A percentile compares a stretch with the other conserved stretches of the same genome.
These are phyloP conservation scores for Ciona savignyi DNA, from an alignment of 23 tunicate genomes.

Conservation along the genomic window DNA sequence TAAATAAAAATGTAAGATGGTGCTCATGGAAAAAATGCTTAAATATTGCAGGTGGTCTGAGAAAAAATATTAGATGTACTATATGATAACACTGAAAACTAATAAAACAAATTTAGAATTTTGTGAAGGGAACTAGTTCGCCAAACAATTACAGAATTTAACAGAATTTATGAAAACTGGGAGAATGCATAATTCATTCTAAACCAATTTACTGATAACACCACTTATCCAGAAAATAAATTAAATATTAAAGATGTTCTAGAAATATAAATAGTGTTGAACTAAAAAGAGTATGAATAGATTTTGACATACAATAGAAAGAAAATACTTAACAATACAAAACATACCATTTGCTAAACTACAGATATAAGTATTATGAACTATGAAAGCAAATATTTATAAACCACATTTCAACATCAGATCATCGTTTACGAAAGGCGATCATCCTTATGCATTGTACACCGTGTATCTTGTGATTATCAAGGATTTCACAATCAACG, in stretches of 20 bases:
- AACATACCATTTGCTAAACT: neutral
- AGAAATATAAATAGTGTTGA: neutral
- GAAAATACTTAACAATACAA: neutral
- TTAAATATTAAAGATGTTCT: neutral
- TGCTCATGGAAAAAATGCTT: too few relatives aligned
- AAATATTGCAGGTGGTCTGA: too few relatives aligned
- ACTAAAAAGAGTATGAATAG: neutral
- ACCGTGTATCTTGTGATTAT: conserved; percentile 69
- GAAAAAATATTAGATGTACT: too few relatives aligned
- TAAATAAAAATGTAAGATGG: too few relatives aligned
- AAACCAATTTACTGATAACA: too few relatives aligned
- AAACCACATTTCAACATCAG: conserved; percentile 11
- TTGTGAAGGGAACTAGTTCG: too few relatives aligned
- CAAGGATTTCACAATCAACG: conserved; percentile 72
- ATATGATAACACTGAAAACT: too few relatives aligned
- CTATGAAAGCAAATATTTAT: neutral
- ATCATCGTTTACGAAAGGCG: conserved; percentile 36
- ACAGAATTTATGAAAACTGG: too few relatives aligned
- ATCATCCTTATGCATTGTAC: conserved; percentile 67
- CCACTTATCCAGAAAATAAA: neutral
- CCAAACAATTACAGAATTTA: too few relatives aligned
- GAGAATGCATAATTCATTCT: too few relatives aligned
- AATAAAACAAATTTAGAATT: too few relatives aligned
- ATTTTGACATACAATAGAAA: too few relatives aligned
- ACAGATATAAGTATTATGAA: neutral